Conservation (phyloP, 2,888 invertebrate species). For the Tipula helvola region DNA sequence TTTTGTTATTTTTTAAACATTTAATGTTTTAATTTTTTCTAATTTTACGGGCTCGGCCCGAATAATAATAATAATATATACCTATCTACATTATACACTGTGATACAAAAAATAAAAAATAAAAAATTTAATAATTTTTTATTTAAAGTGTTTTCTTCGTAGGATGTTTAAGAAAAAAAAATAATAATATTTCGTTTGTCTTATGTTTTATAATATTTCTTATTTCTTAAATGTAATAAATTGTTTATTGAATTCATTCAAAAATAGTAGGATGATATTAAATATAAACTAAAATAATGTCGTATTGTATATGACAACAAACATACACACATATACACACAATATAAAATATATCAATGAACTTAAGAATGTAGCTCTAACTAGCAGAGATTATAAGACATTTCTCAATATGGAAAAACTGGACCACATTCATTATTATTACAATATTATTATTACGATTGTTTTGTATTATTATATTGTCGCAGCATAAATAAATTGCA, state of each 20-base stretch:
- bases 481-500: neutral
- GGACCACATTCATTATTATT: neutral
- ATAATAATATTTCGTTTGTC: neutral
- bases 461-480: neutral
- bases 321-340: neutral
- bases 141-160: constrained; percentile 4
- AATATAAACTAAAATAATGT: neutral
- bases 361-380: neutral
- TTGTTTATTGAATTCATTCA: constrained; percentile 4
- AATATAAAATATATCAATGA: neutral
- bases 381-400: neutral
- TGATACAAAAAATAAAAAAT: neutral
- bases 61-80: neutral
- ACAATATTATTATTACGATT: neutral
- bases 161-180: neutral
- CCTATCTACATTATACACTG: neutral
- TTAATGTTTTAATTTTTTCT: neutral
- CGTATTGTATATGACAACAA: neutral
- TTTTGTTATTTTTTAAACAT: neutral
- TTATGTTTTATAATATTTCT: neutral
- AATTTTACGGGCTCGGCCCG: neutral
- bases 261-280: constrained; percentile 4
- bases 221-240: neutral
- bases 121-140: neutral
- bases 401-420: neutral